phyloP scores from a whole-genome alignment of 2,888 invertebrate genomes.

The Chrysotoxum bicinctum region DNA sequence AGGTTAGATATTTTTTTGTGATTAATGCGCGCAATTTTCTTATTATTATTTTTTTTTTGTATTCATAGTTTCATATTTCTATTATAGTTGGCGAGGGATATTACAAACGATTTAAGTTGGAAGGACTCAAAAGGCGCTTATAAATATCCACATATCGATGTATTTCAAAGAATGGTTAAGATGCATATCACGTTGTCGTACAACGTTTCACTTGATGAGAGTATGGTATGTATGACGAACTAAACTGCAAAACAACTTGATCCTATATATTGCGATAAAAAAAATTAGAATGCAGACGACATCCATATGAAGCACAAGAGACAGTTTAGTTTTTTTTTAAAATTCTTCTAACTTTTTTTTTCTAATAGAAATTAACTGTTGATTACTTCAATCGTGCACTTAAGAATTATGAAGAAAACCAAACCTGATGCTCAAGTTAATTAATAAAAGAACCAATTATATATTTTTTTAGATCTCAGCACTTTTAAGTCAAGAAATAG shows the following conservation, averaged over 20 bases:
- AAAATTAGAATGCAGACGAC: too few species aligned
- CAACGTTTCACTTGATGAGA: slow-evolving; percentile 80
- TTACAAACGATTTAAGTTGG: slow-evolving; percentile 79
- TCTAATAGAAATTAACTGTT: too few species aligned
- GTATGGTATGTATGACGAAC: slow-evolving; percentile 75
- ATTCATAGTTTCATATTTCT: neutral
- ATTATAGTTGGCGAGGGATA: slow-evolving; percentile 77
- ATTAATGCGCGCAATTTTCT: neutral
- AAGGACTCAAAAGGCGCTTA: slow-evolving; percentile 77
- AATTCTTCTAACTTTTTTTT: too few species aligned
- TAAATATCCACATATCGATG: slow-evolving; percentile 78
- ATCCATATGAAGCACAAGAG: too few species aligned
- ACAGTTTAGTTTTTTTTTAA: too few species aligned
- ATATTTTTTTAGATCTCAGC: slow-evolving; percentile 76
- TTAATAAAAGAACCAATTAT: neutral
- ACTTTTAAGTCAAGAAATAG: slow-evolving; percentile 79
- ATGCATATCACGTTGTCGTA: slow-evolving; percentile 79
- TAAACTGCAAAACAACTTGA: neutral
- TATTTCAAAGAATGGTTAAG: slow-evolving; percentile 80
- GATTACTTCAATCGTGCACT: too few species aligned
- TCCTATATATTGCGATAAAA: neutral
- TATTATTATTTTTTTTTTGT: neutral
- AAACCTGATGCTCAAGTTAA: too few species aligned
- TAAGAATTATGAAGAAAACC: too few species aligned
- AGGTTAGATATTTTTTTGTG: slow-evolving; percentile 75